Evolutionary conservation across 2,888 invertebrate species (phyloP).

Genomic region (Macaria notata): DNA sequence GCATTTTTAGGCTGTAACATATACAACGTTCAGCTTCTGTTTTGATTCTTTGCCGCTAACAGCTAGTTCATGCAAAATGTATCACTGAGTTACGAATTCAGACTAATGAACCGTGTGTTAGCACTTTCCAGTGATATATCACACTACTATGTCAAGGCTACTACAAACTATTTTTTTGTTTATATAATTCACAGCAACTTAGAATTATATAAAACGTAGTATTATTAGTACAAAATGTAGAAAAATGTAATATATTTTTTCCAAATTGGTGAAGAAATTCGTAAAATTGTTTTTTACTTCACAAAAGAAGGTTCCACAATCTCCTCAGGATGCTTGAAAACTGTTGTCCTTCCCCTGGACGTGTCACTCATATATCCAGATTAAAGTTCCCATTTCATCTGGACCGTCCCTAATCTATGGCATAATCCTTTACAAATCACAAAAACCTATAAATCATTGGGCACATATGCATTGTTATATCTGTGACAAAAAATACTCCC

Average conservation of each 20-base stretch:
- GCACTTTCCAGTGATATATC: slow-evolving; percentile 44
- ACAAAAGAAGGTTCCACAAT: slow-evolving; percentile 34
- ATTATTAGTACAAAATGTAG: not conserved
- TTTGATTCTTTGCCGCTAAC: too few relatives aligned
- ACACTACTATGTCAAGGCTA: slow-evolving; percentile 40
- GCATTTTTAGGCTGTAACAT: too few relatives aligned
- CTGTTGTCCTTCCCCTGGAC: slow-evolving; percentile 25
- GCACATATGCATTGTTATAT: slow-evolving; percentile 50
- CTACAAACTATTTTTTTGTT: slow-evolving; percentile 16
- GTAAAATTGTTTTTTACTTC: slow-evolving; percentile 20
- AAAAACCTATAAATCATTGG: slow-evolving; percentile 56
- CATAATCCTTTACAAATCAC: slow-evolving; percentile 34
- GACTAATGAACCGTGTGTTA: slow-evolving; percentile 36
- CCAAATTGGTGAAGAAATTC: too few relatives aligned
- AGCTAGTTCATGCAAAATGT: slow-evolving; percentile 41
- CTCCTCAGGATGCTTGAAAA: slow-evolving; percentile 29
- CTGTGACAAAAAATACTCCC: slow-evolving; percentile 48
- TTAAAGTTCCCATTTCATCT: slow-evolving; percentile 39
- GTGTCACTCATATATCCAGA: slow-evolving; percentile 50
- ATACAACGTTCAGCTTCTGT: slow-evolving; percentile 26
- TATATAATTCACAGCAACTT: too few relatives aligned
- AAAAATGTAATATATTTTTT: not conserved
- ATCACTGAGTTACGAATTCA: slow-evolving; percentile 42
- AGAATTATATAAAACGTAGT: not conserved
- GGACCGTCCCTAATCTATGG: slow-evolving; percentile 45